phyloP scores from a whole-genome alignment of 2,888 invertebrate species.

The Apodemia zela region DNA sequence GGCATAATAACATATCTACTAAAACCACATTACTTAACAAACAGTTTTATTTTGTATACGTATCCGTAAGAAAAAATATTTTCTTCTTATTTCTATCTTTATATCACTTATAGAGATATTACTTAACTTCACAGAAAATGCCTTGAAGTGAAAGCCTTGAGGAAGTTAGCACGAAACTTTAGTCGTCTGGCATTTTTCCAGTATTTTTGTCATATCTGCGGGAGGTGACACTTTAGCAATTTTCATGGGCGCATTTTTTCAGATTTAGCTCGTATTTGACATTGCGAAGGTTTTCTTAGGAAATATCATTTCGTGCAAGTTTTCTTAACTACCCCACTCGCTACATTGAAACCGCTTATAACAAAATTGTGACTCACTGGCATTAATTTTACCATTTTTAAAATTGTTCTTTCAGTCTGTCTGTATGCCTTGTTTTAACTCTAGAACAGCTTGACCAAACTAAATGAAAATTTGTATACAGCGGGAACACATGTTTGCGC shows the following conservation, averaged over 20 bases:
- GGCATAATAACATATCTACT: too few relatives aligned
- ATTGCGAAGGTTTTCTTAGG: not conserved
- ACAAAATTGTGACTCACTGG: too few relatives aligned
- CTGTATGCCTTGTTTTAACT: too few relatives aligned
- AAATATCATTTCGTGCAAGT: not conserved
- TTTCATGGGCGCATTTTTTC: not conserved
- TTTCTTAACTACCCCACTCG: too few relatives aligned
- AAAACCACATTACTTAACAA: too few relatives aligned
- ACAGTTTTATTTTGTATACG: too few relatives aligned
- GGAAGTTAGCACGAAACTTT: conserved; percentile 11
- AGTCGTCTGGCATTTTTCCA: conserved; percentile 12
- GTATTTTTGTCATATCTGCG: conserved; percentile 1
- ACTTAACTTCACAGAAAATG: not conserved
- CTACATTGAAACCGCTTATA: too few relatives aligned
- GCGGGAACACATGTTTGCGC: too few relatives aligned
- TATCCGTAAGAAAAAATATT: not conserved
- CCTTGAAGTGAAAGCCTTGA: conserved; percentile 16
- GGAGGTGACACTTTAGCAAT: not conserved
- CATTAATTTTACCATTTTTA: too few relatives aligned
- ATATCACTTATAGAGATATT: conserved; percentile 31
- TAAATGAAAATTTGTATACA: too few relatives aligned
- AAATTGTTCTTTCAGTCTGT: too few relatives aligned
- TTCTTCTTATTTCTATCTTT: not conserved
- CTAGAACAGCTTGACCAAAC: too few relatives aligned
- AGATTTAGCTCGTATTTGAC: not conserved